Percentiles rank a stretch among this genome's conserved stretches.
Conservation (phyloP, 2,797 vertebrate species). For the Rhinoraja longicauda region DNA sequence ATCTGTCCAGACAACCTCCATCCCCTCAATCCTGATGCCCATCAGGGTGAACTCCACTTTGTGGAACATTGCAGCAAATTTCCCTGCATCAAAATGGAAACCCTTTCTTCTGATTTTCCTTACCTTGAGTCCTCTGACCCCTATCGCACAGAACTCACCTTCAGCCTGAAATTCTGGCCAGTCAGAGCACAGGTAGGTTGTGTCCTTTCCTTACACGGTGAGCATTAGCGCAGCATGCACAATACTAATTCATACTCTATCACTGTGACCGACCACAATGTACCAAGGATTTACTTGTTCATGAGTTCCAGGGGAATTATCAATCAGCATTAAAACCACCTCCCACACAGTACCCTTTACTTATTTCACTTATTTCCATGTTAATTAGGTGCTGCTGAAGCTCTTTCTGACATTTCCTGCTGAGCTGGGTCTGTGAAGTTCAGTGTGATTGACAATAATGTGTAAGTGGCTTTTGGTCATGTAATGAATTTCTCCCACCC, state of each 20-base stretch:
- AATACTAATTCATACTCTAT: neutral
- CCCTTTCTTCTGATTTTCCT: too few relatives aligned
- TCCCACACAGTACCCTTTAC: neutral
- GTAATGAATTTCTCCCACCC: neutral
- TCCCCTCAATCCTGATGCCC: too few relatives aligned
- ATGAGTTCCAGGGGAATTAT: neutral
- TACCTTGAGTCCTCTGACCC: too few relatives aligned
- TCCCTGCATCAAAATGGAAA: too few relatives aligned
- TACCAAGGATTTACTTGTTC: neutral
- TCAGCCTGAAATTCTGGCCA: too few relatives aligned
- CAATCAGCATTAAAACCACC: slow-evolving; percentile 20
- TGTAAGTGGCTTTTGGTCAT: neutral
- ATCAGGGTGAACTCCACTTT: too few relatives aligned
- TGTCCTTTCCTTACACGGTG: neutral
- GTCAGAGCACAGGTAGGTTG: neutral
- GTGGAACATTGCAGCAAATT: too few relatives aligned
- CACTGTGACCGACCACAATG: neutral
- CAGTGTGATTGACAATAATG: neutral
- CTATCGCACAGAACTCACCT: too few relatives aligned
- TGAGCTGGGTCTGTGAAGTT: neutral
- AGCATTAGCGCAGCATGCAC: neutral
- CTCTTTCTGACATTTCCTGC: neutral
- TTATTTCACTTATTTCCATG: neutral
- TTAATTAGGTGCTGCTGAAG: slow-evolving; percentile 10
- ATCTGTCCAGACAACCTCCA: too few relatives aligned